Evolutionary conservation across 1,140 invertebrate genomes (phyloP).

Genomic region (Drosophila novamexicana): DNA sequence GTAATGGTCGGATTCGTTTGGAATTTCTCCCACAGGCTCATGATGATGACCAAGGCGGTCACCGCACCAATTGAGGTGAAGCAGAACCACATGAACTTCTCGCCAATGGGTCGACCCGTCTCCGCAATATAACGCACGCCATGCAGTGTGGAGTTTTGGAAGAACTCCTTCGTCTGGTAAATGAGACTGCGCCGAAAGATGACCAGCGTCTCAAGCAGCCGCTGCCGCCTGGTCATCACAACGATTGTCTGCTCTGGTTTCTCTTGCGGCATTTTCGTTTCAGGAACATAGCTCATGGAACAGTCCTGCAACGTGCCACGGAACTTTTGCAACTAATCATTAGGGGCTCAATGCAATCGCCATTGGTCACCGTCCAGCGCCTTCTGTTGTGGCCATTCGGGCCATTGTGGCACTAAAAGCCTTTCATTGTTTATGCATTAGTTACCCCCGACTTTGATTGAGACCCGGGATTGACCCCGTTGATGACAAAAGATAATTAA

Average conservation of each 20-base stretch:
- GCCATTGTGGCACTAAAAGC: slow-evolving; percentile 55
- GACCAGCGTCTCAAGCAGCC: slow-evolving; percentile 58
- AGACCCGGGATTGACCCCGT: background rate
- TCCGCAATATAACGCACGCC: slow-evolving; percentile 90
- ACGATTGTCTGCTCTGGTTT: slow-evolving; percentile 24
- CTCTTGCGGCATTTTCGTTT: slow-evolving; percentile 77
- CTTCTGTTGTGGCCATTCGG: slow-evolving; percentile 11
- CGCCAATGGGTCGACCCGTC: slow-evolving; percentile 88
- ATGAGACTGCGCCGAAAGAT: slow-evolving; percentile 86
- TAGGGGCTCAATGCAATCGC: background rate
- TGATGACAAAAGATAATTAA: background rate
- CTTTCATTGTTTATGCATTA: slow-evolving; percentile 72
- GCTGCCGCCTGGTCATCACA: slow-evolving; percentile 30
- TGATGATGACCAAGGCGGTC: slow-evolving; percentile 89
- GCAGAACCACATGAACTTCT: slow-evolving; percentile 91
- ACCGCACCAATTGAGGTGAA: slow-evolving; percentile 88
- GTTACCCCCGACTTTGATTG: slow-evolving; percentile 46
- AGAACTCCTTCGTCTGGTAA: slow-evolving; percentile 89
- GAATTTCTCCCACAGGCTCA: slow-evolving; percentile 91
- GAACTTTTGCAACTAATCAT: slow-evolving; percentile 13
- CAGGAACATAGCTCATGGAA: slow-evolving; percentile 55
- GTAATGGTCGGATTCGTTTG: slow-evolving; percentile 92
- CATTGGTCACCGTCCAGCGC: background rate
- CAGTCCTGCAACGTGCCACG: background rate
- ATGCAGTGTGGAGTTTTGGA: slow-evolving; percentile 89